Percentiles rank a stretch among this genome's conserved stretches.
phyloP scores from a whole-genome alignment of 1,140 invertebrate genomes.

The Calliopsis andreniformis region DNA sequence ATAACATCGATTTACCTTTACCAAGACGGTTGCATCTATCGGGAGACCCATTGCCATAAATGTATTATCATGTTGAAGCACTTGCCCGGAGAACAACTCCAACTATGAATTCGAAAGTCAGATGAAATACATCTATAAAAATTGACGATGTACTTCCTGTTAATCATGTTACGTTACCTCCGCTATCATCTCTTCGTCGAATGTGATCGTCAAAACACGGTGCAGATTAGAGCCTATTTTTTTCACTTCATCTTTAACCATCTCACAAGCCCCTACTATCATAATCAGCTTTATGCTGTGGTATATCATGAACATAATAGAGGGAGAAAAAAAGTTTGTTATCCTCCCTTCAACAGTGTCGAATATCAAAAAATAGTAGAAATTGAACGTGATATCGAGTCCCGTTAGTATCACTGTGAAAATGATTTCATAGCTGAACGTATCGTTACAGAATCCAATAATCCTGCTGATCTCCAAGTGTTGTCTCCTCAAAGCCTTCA shows the following conservation, averaged over 20 bases:
- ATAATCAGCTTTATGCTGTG: conserved; percentile 62
- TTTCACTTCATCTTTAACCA: conserved; percentile 60
- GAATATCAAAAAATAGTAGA: conserved; percentile 68
- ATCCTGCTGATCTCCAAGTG: conserved; percentile 69
- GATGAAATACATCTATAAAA: neutral
- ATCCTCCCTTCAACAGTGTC: conserved; percentile 14
- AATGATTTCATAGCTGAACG: conserved; percentile 65
- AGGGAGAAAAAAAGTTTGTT: conserved; percentile 62
- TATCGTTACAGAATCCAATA: conserved; percentile 61
- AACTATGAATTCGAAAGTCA: conserved; percentile 52
- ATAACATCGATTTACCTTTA: conserved; percentile 45
- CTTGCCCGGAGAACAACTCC: conserved; percentile 68
- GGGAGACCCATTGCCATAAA: conserved; percentile 60
- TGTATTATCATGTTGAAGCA: conserved; percentile 58
- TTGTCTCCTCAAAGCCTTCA: conserved; percentile 65
- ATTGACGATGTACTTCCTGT: neutral
- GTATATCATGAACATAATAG: conserved; percentile 59
- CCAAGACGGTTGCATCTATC: conserved; percentile 60
- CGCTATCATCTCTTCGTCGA: conserved; percentile 66
- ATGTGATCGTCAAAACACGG: conserved; percentile 64
- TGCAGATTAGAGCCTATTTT: conserved; percentile 65
- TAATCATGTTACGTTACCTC: conserved; percentile 60
- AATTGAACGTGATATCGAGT: conserved; percentile 71
- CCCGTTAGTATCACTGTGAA: conserved; percentile 62
- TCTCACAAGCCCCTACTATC: conserved; percentile 65